These are phyloP conservation scores for Nasonia giraulti DNA, from an alignment of 1,140 invertebrate genomes.

Conservation along the genomic window DNA sequence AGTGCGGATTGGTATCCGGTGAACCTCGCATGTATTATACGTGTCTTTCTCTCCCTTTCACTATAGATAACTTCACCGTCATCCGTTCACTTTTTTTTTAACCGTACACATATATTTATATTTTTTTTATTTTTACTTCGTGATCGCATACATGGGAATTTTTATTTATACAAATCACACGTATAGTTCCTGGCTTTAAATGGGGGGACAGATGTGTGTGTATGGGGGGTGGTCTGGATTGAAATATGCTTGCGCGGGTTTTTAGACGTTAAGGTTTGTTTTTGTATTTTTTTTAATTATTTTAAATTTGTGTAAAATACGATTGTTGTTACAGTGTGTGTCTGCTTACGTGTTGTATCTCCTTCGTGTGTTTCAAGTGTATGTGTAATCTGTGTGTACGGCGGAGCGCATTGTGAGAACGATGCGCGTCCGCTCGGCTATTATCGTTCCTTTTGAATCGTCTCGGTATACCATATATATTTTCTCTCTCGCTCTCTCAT, in stretches of 20 bases:
- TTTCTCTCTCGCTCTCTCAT: constrained; percentile 9
- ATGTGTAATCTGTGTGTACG: constrained; percentile 51
- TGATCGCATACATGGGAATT: constrained; percentile 37
- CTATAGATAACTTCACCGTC: constrained; percentile 26
- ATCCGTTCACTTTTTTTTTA: constrained; percentile 33
- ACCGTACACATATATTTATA: constrained; percentile 38
- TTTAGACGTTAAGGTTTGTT: constrained; percentile 48
- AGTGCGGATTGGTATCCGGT: constrained; percentile 26
- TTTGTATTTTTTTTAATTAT: constrained; percentile 38
- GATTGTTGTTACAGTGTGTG: constrained; percentile 44
- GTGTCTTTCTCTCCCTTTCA: background rate
- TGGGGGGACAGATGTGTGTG: constrained; percentile 28
- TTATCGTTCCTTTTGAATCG: constrained; percentile 40
- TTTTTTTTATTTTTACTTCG: constrained; percentile 43
- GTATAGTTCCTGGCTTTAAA: constrained; percentile 47
- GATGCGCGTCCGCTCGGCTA: background rate
- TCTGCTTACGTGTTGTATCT: constrained; percentile 14
- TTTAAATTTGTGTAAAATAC: constrained; percentile 45
- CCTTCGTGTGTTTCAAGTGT: constrained; percentile 47
- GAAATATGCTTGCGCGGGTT: constrained; percentile 48
- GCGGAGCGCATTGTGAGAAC: constrained; percentile 16
- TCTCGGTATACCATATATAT: constrained; percentile 50
- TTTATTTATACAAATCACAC: constrained; percentile 45
- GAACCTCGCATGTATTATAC: background rate
- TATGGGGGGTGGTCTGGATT: constrained; percentile 8